These are phyloP conservation scores for Hypothenemus hampei DNA, from an alignment of 1,140 invertebrate genomes.

Conservation along the genomic window DNA sequence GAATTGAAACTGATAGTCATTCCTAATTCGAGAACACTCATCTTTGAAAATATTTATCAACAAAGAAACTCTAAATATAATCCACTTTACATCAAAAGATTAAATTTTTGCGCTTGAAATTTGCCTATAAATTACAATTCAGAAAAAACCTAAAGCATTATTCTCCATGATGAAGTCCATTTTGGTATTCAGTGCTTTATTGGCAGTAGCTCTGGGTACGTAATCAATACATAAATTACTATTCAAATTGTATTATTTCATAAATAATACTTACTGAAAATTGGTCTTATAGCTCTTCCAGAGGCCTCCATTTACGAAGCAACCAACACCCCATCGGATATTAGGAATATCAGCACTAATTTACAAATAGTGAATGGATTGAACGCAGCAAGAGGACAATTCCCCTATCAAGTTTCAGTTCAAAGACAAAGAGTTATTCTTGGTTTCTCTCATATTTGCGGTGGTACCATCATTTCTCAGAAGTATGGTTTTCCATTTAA, in stretches of 20 bases:
- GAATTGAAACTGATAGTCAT: background rate
- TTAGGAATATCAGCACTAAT: background rate
- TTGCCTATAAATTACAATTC: background rate
- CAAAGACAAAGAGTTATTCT: conserved; percentile 13
- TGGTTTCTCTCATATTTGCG: conserved; percentile 16
- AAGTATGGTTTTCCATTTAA: conserved; percentile 1
- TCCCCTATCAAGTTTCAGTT: conserved; percentile 32
- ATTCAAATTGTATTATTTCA: background rate
- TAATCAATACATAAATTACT: background rate
- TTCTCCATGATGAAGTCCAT: background rate
- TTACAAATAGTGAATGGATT: conserved; percentile 22
- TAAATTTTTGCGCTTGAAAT: background rate
- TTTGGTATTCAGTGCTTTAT: background rate
- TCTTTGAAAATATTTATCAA: background rate
- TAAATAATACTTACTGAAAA: background rate
- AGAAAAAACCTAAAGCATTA: background rate
- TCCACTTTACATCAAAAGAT: background rate
- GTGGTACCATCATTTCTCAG: conserved; percentile 17
- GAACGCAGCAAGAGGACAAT: conserved; percentile 29
- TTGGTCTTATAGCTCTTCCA: conserved; percentile 4
- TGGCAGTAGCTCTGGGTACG: background rate
- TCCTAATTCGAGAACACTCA: background rate
- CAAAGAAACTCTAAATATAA: background rate
- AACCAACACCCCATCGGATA: background rate
- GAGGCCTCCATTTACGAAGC: background rate